Conservation (phyloP, 2,113 vertebrate genomes). For the Copsychus sechellarum region DNA sequence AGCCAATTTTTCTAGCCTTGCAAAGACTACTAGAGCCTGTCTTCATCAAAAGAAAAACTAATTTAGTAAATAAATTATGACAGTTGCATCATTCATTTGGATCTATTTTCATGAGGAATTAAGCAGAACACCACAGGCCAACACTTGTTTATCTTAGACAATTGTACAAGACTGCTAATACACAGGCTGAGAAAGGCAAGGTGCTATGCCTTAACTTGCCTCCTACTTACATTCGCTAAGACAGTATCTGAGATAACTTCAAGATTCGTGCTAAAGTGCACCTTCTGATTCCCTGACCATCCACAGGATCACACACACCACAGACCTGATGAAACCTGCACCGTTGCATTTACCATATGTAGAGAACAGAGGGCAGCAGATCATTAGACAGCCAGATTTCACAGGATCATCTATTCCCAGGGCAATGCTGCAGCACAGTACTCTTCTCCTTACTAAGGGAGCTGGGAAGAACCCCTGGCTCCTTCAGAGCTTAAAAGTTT, state of each 20-base stretch:
- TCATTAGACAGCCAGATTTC: not conserved
- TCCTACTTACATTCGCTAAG: not conserved
- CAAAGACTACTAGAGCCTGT: not conserved
- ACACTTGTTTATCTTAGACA: not conserved
- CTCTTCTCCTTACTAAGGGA: not conserved
- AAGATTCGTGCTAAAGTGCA: not conserved
- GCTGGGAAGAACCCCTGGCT: not conserved
- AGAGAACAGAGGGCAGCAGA: not conserved
- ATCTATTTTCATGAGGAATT: not conserved
- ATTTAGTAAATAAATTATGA: not conserved
- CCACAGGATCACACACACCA: fast-evolving
- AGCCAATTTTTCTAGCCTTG: not conserved
- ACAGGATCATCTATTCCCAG: fast-evolving
- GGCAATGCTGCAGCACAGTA: not conserved
- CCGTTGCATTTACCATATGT: not conserved
- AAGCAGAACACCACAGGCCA: not conserved
- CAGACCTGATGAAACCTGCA: fast-evolving
- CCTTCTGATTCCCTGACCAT: not conserved
- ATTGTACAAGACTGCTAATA: not conserved
- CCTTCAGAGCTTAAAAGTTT: not conserved
- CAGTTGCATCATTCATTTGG: not conserved
- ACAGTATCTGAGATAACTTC: not conserved
- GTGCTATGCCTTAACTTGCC: not conserved
- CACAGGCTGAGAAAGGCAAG: not conserved
- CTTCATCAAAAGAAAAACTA: not conserved